These are phyloP conservation scores for Episyrphus balteatus DNA, from an alignment of 1,140 invertebrate species.

Conservation along the genomic window DNA sequence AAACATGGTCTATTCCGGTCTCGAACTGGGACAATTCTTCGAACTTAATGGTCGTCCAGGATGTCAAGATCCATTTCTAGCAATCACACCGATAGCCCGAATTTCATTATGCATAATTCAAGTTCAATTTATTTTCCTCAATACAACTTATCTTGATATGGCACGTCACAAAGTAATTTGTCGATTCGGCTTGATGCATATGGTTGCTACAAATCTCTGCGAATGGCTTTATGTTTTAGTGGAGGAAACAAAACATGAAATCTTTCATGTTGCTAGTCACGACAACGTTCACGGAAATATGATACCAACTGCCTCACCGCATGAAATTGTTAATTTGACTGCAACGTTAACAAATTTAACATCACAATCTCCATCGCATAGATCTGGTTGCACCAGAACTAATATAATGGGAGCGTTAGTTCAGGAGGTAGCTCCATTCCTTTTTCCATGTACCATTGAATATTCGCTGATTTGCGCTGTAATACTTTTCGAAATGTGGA, in stretches of 20 bases:
- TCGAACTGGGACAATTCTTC: constrained; percentile 77
- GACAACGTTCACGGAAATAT: constrained; percentile 14
- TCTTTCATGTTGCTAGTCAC: constrained; percentile 42
- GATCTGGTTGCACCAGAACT: constrained; percentile 37
- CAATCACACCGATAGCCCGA: constrained; percentile 66
- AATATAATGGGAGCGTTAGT: constrained; percentile 59
- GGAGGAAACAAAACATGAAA: constrained; percentile 67
- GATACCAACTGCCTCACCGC: constrained; percentile 5
- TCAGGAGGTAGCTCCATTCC: constrained; percentile 69
- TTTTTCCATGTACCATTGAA: constrained; percentile 85
- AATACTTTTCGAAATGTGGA: constrained; percentile 77
- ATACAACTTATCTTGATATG: constrained; percentile 51
- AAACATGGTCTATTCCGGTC: constrained; percentile 83
- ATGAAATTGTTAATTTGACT: constrained; percentile 16
- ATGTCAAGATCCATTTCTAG: constrained; percentile 63
- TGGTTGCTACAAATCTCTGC: constrained; percentile 83
- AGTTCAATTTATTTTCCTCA: constrained; percentile 75
- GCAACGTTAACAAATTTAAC: constrained; percentile 15
- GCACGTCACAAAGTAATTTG: constrained; percentile 82
- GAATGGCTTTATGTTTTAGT: constrained; percentile 83
- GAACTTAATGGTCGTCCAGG: constrained; percentile 58
- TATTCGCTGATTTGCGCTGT: constrained; percentile 75
- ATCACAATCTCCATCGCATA: constrained; percentile 2
- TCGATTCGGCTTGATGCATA: constrained; percentile 85
- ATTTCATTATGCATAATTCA: constrained; percentile 85